Evolutionary conservation across 1,140 invertebrate genomes (phyloP).

Genomic region (Drosophila yakuba): DNA sequence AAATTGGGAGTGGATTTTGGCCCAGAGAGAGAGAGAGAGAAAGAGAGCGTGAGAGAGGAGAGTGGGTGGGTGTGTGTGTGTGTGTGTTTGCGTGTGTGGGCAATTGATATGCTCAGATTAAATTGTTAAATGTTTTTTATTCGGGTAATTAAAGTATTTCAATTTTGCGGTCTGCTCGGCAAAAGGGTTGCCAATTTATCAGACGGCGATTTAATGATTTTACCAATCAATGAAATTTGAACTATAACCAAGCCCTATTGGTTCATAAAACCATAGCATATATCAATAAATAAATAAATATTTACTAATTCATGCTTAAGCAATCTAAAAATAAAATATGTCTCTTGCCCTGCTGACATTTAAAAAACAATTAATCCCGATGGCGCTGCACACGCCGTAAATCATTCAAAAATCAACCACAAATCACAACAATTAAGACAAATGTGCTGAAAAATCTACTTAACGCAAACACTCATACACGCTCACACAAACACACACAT

Average conservation of each 20-base stretch:
- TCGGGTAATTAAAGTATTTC: slow-evolving; percentile 83
- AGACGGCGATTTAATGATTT: not conserved
- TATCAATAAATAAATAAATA: not conserved
- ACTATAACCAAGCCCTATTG: no score
- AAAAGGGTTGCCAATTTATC: slow-evolving; percentile 22
- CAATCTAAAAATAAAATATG: slow-evolving; percentile 10
- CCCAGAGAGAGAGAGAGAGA: slow-evolving; percentile 60
- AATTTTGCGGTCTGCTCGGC: slow-evolving; percentile 57
- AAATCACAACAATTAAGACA: slow-evolving; percentile 84
- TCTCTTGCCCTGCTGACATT: slow-evolving; percentile 43
- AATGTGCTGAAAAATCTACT: slow-evolving; percentile 84
- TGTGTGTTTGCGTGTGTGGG: slow-evolving; percentile 35
- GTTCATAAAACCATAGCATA: no score
- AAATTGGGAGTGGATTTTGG: slow-evolving; percentile 83
- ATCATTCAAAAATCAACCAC: slow-evolving; percentile 82
- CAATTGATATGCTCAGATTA: slow-evolving; percentile 84
- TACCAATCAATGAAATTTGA: no score
- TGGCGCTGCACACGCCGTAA: slow-evolving; percentile 54
- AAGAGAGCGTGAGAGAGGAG: slow-evolving; percentile 29
- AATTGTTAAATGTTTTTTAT: slow-evolving; percentile 84
- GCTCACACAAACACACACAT: slow-evolving; percentile 10
- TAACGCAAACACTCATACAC: slow-evolving; percentile 61
- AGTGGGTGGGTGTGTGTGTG: slow-evolving; percentile 12
- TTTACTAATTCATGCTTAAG: not conserved
- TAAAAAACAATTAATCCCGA: slow-evolving; percentile 69